Base-by-base conservation (phyloP, 2,797 vertebrate species). In the Spinus pinus region DNA sequence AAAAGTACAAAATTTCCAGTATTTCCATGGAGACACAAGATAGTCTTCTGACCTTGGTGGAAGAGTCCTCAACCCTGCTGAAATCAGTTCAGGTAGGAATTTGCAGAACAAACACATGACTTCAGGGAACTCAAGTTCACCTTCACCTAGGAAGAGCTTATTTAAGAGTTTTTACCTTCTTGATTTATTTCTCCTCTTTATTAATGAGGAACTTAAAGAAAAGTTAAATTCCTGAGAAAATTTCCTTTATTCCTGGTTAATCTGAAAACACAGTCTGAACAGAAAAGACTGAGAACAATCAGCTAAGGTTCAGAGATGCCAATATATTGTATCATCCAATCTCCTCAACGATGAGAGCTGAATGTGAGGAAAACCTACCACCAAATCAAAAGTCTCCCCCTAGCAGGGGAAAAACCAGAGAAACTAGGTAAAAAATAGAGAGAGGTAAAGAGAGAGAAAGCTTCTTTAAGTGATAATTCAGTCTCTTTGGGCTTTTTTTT, bases 351-450 rank as follows among this genome's bases (percentile, higher is more conserved):
- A 62, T 39, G 41, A 83, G 41, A 85, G 33, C 28, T 82, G 60
- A 87, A 15, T 14, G 35, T 58, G 57, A 54, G 44, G 72, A 58
- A 14, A 81, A 75, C 4, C 5, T n/a, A 31, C 42, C 27, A 19
- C n/a, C 5, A 2, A 69, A 81, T 61, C 24, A 54, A 72, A 87
- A 81, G 21, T 30, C 2, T 57, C 33, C 62, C 60, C 21, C 35
- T 53, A 54, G 35, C 5, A 50, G 46, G 3, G 12, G 6, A 12
- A 46, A 64, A 78, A 23, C 0, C 6, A 18, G 25, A 24, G 6
- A 20, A 73, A 13, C 1, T 4, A 57, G 23, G 62, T 21, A 51
- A 80, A 65, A 84, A 47, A 35, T 9, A 35, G 16, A 64, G 25
- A 37, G 14, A n/a, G 1, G 0, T 3, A 25, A 23, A 71, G 37